Evolutionary conservation across 2,113 vertebrate species (phyloP).

Genomic region (Butorides virescens): DNA sequence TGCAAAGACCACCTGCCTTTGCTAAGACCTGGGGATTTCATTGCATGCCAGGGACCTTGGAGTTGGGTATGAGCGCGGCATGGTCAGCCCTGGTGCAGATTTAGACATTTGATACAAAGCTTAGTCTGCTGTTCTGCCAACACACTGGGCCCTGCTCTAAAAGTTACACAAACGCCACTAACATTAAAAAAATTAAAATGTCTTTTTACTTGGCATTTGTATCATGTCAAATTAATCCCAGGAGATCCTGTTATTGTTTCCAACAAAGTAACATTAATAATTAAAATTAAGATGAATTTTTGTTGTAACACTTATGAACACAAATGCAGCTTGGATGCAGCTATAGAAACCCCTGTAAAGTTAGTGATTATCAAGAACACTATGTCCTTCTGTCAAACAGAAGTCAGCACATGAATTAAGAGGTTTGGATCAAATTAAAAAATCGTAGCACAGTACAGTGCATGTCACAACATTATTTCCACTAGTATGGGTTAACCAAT

Average conservation of each 20-base stretch:
- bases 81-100: not conserved
- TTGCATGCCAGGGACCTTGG: not conserved
- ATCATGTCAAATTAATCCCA: not conserved
- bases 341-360: not conserved
- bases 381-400: not conserved
- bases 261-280: conserved; percentile 8
- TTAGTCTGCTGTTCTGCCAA: not conserved
- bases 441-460: not conserved
- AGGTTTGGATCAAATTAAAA: not conserved
- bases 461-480: not conserved
- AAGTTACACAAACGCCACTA: not conserved
- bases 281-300: not conserved
- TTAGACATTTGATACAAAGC: not conserved
- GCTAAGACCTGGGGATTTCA: not conserved
- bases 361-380: not conserved
- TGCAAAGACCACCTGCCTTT: not conserved
- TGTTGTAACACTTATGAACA: not conserved
- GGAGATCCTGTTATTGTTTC: not conserved
- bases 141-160: accelerated
- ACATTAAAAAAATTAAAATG: conserved; percentile 2
- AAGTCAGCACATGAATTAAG: not conserved
- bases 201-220: conserved; percentile 13
- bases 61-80: not conserved
- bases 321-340: not conserved
- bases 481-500: not conserved